Evolutionary conservation across 2,888 invertebrate species (phyloP).

Genomic region (Andrena hattorfiana): DNA sequence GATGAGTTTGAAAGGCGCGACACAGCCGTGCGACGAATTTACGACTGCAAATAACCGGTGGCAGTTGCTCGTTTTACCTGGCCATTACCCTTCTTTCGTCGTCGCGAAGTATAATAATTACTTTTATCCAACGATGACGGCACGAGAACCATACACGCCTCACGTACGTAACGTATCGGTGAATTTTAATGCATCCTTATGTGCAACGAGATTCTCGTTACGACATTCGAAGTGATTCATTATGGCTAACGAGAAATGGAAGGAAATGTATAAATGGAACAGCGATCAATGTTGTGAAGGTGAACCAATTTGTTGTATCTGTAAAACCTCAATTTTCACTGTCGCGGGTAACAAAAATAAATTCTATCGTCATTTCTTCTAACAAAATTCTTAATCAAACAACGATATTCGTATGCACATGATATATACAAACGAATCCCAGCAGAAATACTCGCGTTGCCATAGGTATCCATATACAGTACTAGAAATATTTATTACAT

Average conservation of each 20-base stretch:
- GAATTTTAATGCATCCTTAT: neutral
- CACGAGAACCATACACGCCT: neutral
- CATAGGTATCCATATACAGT: too few species aligned
- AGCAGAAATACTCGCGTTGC: too few species aligned
- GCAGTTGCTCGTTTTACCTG: neutral
- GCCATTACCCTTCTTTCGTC: conserved; percentile 4
- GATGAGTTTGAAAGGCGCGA: conserved; percentile 1
- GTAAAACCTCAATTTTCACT: neutral
- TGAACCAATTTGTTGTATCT: neutral
- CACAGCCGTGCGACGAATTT: neutral
- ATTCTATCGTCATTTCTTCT: too few species aligned
- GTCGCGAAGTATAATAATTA: neutral
- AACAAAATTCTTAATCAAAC: too few species aligned
- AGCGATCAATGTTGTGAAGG: neutral
- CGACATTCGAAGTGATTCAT: neutral
- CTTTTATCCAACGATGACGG: neutral
- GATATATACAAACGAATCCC: too few species aligned
- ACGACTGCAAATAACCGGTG: conserved; percentile 23
- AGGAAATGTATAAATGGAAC: neutral
- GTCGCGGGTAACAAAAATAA: neutral
- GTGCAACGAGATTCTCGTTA: neutral
- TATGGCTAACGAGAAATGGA: neutral
- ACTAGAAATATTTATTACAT: too few species aligned
- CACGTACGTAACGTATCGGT: neutral
- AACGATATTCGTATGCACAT: too few species aligned